Conservation (phyloP, 1,140 invertebrate genomes). For the Orussus abietinus region DNA sequence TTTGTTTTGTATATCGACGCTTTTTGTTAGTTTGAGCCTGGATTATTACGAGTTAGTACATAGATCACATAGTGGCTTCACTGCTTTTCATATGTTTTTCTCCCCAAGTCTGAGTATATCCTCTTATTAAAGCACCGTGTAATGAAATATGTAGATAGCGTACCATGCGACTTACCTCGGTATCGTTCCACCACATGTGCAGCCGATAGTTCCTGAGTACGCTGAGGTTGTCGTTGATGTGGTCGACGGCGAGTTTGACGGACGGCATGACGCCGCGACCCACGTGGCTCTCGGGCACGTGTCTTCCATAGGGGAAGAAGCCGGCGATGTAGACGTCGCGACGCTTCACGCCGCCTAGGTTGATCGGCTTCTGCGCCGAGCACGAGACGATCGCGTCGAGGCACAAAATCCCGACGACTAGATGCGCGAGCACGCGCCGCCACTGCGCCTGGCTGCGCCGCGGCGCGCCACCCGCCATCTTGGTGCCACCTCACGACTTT, state of each 20-base stretch:
- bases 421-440: constrained; percentile 11
- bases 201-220: constrained; percentile 82
- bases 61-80: too few species aligned
- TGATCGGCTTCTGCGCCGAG: constrained; percentile 55
- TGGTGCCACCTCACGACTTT: too few species aligned
- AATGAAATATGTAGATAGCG: background rate
- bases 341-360: constrained; percentile 51
- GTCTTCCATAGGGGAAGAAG: constrained; percentile 82
- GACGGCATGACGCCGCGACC: constrained; percentile 91
- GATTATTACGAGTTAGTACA: too few species aligned
- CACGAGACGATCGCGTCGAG: constrained; percentile 31
- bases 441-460: too few species aligned
- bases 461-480: too few species aligned
- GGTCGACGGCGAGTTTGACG: constrained; percentile 84
- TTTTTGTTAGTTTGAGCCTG: too few species aligned
- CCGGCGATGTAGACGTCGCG: constrained; percentile 86
- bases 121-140: too few species aligned
- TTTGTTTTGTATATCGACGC: too few species aligned
- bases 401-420: constrained; percentile 29
- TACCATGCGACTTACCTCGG: constrained; percentile 65
- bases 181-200: constrained; percentile 94
- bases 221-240: constrained; percentile 84
- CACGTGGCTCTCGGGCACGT: constrained; percentile 61
- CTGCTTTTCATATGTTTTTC: too few species aligned
- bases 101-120: too few species aligned